phyloP scores from a whole-genome alignment of 2,888 invertebrate species.

The Cyaniris semiargus region DNA sequence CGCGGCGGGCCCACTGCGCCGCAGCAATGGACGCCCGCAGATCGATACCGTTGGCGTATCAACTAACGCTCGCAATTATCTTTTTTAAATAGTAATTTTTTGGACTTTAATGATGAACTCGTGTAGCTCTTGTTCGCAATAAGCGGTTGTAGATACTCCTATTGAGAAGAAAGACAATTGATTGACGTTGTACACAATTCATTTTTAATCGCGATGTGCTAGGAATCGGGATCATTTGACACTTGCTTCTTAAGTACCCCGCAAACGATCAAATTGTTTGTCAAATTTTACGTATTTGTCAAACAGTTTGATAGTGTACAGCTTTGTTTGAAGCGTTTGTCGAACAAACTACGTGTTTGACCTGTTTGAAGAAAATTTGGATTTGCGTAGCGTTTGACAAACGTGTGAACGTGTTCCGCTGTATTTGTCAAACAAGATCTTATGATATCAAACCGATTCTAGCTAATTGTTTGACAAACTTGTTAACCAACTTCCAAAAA shows the following conservation, averaged over 20 bases:
- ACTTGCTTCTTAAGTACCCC: not conserved
- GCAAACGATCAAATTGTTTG: too few species aligned
- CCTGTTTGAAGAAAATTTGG: too few species aligned
- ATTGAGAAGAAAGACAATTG: not conserved
- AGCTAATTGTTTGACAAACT: too few species aligned
- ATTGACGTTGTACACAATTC: not conserved
- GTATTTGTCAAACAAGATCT: too few species aligned
- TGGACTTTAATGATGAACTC: not conserved
- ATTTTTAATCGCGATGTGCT: not conserved
- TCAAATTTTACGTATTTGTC: too few species aligned
- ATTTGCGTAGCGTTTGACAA: too few species aligned
- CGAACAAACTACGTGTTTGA: too few species aligned
- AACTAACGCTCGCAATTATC: conserved; percentile 57
- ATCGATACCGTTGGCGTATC: conserved; percentile 63
- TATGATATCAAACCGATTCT: too few species aligned
- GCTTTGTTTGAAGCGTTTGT: too few species aligned
- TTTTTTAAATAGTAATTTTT: conserved; percentile 57
- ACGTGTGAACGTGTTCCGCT: too few species aligned
- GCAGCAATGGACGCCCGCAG: conserved; percentile 67
- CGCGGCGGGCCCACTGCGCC: conserved; percentile 44
- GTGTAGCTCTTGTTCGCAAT: not conserved
- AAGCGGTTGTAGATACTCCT: not conserved
- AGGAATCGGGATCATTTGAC: not conserved
- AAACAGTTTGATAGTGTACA: too few species aligned
- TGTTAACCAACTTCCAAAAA: too few species aligned